A percentile compares a stretch with the other conserved stretches of the same genome.
phyloP scores from a whole-genome alignment of 2,888 invertebrate species.

The Ceramica pisi region DNA sequence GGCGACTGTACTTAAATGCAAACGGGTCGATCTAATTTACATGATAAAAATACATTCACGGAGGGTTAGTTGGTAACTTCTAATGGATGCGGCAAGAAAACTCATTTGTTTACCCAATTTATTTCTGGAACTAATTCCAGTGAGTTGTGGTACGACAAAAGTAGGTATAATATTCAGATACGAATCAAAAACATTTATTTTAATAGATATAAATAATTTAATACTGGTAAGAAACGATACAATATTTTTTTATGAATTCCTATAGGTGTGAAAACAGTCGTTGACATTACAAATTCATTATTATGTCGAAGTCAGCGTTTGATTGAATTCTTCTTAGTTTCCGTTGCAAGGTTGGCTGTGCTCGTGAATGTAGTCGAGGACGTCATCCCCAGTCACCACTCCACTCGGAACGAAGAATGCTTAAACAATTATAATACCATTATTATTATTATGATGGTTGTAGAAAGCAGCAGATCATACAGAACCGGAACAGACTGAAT shows the following conservation, averaged over 20 bases:
- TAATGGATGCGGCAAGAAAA: no score
- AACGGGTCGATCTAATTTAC: no score
- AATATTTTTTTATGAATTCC: background rate
- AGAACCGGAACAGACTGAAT: background rate
- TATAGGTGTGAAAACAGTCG: background rate
- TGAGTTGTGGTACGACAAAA: no score
- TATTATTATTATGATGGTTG: background rate
- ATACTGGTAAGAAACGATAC: conserved; percentile 8
- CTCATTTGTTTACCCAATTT: no score
- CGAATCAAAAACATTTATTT: background rate
- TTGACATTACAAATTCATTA: conserved; percentile 18
- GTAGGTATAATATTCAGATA: no score
- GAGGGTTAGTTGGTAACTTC: no score
- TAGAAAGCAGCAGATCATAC: background rate
- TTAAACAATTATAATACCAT: conserved; percentile 46
- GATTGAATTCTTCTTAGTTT: background rate
- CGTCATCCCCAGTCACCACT: conserved; percentile 64
- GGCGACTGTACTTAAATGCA: no score
- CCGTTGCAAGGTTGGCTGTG: conserved; percentile 40
- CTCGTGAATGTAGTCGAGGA: conserved; percentile 63
- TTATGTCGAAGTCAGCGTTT: background rate
- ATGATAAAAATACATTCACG: no score
- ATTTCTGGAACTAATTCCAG: no score
- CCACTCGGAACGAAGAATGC: conserved; percentile 59
- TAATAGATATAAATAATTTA: conserved; percentile 11